Percentiles rank a stretch among this genome's conserved stretches.
phyloP scores from a whole-genome alignment of 1,140 invertebrate genomes.

The Cepaea nemoralis region DNA sequence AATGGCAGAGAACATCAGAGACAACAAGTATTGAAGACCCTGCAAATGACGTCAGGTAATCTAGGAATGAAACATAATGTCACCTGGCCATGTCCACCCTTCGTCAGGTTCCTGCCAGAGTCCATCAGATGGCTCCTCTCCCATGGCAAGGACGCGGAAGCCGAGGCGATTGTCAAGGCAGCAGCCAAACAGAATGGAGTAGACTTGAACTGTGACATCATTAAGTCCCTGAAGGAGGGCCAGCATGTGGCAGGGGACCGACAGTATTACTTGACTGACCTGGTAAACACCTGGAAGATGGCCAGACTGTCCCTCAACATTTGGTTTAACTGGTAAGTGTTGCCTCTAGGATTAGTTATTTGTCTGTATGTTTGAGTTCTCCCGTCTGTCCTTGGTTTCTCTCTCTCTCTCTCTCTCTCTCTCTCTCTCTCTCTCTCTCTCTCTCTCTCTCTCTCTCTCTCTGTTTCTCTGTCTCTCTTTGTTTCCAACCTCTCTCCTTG shows the following conservation, averaged over 20 bases:
- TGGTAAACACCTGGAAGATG: slow-evolving; percentile 48
- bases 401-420: too few relatives aligned
- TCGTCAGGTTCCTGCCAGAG: slow-evolving; percentile 61
- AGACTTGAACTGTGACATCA: slow-evolving; percentile 38
- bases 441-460: too few relatives aligned
- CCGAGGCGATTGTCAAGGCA: slow-evolving; percentile 47
- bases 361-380: too few relatives aligned
- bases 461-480: too few relatives aligned
- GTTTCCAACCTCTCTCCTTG: too few relatives aligned
- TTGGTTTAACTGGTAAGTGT: slow-evolving; percentile 62
- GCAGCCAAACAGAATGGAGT: slow-evolving; percentile 57
- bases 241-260: not conserved
- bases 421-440: too few relatives aligned
- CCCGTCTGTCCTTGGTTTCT: too few relatives aligned
- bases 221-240: slow-evolving; percentile 43
- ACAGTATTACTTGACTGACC: slow-evolving; percentile 50
- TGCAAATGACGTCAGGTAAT: too few relatives aligned
- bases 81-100: too few relatives aligned
- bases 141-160: slow-evolving; percentile 55
- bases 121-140: slow-evolving; percentile 65
- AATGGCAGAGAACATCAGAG: too few relatives aligned
- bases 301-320: slow-evolving; percentile 54
- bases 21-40: too few relatives aligned
- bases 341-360: not conserved
- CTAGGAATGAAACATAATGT: too few relatives aligned